Evolutionary conservation across 2,888 invertebrate genomes (phyloP), one percentile per base, ranked within the genome.

Genomic region (Minunthozetes semirufus): DNA sequence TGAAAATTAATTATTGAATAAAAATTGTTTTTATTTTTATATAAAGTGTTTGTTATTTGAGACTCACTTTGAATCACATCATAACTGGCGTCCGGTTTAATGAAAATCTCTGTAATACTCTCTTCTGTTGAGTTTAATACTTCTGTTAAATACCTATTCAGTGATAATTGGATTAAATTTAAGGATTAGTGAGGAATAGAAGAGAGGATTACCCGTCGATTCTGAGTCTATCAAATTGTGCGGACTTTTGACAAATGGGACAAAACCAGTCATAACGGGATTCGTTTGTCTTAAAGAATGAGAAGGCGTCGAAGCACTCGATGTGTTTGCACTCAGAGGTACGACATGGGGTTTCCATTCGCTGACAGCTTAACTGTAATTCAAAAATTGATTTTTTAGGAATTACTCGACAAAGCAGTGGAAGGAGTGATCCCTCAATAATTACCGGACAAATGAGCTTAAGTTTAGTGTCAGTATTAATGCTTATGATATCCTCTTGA

Each of bases 371-470:
- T n/a, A 70, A 17, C 70, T 68, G 22, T 42, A 22, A 22, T 19
- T 19, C 15, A n/a, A 68, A 50, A 50, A 8, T 8, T 38, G 4
- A 27, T 61, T 29, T 27, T 33, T 33, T 33, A 33, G 33, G 9
- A 33, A n/a, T 17, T 17, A 25, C 15, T 27, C 8, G 17, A 25
- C 11, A 25, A 15, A 29, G 11, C 15, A 29, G 6, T 6, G 3
- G 11, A 27, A 29, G 4, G 17, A 33, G 15, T 15, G 63, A 59
- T n/a, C n/a, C n/a, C 33, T 56, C 4, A 3, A 63, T 63, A 68
- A 33, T 48, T 70, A 70, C 70, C 11, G 70, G 70, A 70, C 70
- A 70, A 70, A 70, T 48, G 27, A 70, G 70, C 48, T 25, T 46
- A 15, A 48, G 15, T 70, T 48, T 70, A 25, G 27, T 46, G 9